phyloP scores from a whole-genome alignment of 53 echinoderm and acorn worm species.

The Paelopatides confundens region DNA sequence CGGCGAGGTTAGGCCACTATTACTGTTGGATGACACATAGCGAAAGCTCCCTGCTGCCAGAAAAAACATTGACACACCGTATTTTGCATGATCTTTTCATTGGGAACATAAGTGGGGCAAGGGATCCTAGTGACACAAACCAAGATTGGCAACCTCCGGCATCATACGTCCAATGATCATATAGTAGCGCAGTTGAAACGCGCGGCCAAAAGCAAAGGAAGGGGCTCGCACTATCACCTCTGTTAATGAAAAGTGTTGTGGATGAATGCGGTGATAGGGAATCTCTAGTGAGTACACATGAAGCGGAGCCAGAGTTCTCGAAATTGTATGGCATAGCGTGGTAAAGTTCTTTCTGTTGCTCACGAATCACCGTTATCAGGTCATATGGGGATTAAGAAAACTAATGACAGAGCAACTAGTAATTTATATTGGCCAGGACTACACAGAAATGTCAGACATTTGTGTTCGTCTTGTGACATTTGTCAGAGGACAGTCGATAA shows the following conservation, averaged over 20 bases:
- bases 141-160: neutral
- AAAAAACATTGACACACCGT: neutral
- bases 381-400: neutral
- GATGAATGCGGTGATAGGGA: conserved; percentile 12
- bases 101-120: conserved; percentile 18
- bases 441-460: too few species aligned
- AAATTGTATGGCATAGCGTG: neutral
- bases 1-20: neutral
- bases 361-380: neutral
- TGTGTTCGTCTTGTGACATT: too few species aligned
- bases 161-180: too few species aligned
- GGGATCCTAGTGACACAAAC: neutral
- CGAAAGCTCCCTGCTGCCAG: neutral
- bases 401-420: neutral
- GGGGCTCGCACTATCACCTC: neutral
- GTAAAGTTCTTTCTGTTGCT: neutral
- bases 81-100: conserved; percentile 16
- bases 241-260: neutral
- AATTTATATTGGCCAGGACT: conserved; percentile 17
- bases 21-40: neutral
- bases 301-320: neutral
- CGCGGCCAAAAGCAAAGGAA: neutral
- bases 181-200: conserved; percentile 24
- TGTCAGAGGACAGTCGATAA: conserved; percentile 55
- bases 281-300: neutral